Evolutionary conservation across 2,113 vertebrate genomes (phyloP).

Genomic region (Ancistrus triradiatus): DNA sequence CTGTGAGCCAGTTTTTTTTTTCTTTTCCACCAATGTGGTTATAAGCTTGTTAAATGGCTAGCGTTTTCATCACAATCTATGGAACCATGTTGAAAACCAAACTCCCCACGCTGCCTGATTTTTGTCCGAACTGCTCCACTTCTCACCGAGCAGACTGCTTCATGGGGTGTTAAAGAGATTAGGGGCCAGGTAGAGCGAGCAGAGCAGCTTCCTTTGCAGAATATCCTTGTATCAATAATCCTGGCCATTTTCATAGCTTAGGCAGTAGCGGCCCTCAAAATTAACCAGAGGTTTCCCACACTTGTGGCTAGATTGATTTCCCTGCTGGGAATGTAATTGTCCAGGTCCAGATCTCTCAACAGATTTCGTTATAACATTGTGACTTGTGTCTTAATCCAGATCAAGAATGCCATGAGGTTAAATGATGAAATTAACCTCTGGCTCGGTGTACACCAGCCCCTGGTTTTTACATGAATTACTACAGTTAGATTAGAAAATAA

Average conservation of each 20-base stretch:
- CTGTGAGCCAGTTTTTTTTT: slow-evolving; percentile 10
- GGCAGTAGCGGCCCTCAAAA: slow-evolving; percentile 30
- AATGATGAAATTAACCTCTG: slow-evolving; percentile 24
- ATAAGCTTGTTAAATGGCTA: slow-evolving; percentile 33
- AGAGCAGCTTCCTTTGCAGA: slow-evolving; percentile 36
- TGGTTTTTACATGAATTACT: no score
- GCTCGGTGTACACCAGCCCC: slow-evolving; percentile 1
- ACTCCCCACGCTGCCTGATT: slow-evolving; percentile 40
- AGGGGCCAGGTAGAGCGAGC: slow-evolving; percentile 36
- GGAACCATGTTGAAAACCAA: slow-evolving; percentile 43
- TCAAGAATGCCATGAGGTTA: background rate
- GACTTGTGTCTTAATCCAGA: slow-evolving; percentile 26
- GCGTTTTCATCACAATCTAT: slow-evolving; percentile 37
- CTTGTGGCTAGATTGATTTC: slow-evolving; percentile 39
- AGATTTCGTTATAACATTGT: slow-evolving; percentile 7
- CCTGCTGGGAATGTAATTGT: slow-evolving; percentile 44
- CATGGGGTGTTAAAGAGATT: slow-evolving; percentile 43
- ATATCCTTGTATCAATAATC: slow-evolving; percentile 48
- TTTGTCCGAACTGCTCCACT: slow-evolving; percentile 26
- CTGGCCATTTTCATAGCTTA: slow-evolving; percentile 39
- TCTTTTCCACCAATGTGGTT: slow-evolving; percentile 15
- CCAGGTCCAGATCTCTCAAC: slow-evolving; percentile 17
- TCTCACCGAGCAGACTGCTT: slow-evolving; percentile 34
- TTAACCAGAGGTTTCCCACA: slow-evolving; percentile 50
- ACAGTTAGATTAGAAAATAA: no score